These are phyloP conservation scores for Opisthocomus hoazin DNA, from an alignment of 2,113 vertebrate genomes.

Conservation along the genomic window DNA sequence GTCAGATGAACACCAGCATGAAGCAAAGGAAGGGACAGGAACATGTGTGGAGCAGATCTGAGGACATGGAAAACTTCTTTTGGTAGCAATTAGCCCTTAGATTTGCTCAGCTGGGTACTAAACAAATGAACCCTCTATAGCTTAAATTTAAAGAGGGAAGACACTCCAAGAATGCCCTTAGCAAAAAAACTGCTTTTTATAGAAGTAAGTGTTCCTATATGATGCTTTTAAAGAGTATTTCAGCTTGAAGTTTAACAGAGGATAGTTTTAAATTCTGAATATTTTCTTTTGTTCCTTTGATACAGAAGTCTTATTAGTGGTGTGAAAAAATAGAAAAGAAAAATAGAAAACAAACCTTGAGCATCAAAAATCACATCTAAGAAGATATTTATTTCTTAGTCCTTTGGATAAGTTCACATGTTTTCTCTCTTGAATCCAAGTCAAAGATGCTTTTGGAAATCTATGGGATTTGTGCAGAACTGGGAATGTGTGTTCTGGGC, in stretches of 20 bases:
- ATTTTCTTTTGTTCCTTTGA: slow-evolving; percentile 12
- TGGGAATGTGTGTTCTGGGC: neutral
- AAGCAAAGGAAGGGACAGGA: neutral
- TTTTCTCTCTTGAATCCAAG: slow-evolving; percentile 36
- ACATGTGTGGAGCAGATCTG: neutral
- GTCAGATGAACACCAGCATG: neutral
- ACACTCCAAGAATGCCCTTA: neutral
- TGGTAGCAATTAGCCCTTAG: neutral
- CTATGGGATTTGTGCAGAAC: slow-evolving; percentile 23
- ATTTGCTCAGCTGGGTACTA: neutral
- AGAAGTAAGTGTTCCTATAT: neutral
- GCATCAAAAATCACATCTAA: slow-evolving; percentile 23
- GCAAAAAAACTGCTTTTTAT: slow-evolving; percentile 1
- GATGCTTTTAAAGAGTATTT: neutral
- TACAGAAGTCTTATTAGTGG: neutral
- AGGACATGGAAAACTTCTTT: neutral
- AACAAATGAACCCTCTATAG: slow-evolving; percentile 14
- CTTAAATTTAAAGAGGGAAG: neutral
- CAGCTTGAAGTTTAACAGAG: neutral
- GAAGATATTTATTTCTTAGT: slow-evolving; percentile 23
- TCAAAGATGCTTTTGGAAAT: slow-evolving; percentile 42
- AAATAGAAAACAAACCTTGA: neutral
- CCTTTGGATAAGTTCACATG: neutral
- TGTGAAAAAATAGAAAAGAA: neutral
- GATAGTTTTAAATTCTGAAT: neutral